Conservation (phyloP, 2,113 vertebrate genomes). For the Oncorhynchus kisutch region DNA sequence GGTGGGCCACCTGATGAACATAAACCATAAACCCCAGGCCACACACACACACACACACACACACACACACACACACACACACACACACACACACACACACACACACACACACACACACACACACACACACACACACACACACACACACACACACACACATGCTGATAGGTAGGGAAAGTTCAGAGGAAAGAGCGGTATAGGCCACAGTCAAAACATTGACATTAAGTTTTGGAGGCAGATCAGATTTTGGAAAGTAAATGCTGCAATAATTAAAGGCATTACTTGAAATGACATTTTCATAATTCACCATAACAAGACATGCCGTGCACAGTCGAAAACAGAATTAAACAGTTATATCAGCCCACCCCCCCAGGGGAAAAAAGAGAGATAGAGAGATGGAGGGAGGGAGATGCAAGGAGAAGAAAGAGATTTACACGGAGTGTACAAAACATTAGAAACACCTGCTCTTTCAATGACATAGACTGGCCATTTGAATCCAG, state of each 20-base stretch:
- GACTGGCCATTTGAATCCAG: too few relatives aligned
- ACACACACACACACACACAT: neutral
- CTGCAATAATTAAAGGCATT: conserved; percentile 21
- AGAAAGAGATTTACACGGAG: conserved; percentile 27
- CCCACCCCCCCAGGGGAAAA: conserved; percentile 28
- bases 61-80: too few relatives aligned
- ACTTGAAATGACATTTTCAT: conserved; percentile 28
- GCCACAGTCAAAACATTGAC: neutral
- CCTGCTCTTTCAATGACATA: too few relatives aligned
- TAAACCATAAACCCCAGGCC: too few relatives aligned
- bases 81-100: neutral
- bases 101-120: neutral
- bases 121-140: too few relatives aligned
- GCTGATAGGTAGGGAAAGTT: too few relatives aligned
- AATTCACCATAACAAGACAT: conserved; percentile 33
- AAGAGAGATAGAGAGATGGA: neutral
- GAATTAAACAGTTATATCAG: conserved; percentile 53
- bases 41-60: neutral
- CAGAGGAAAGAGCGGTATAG: neutral
- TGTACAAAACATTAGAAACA: too few relatives aligned
- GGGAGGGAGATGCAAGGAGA: neutral
- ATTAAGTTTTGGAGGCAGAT: conserved; percentile 14
- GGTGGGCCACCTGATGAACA: too few relatives aligned
- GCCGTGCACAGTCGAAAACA: conserved; percentile 22
- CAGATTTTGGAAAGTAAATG: conserved; percentile 13